Base-by-base conservation (phyloP, 2,113 vertebrate genomes). In the Burhinus oedicnemus region DNA sequence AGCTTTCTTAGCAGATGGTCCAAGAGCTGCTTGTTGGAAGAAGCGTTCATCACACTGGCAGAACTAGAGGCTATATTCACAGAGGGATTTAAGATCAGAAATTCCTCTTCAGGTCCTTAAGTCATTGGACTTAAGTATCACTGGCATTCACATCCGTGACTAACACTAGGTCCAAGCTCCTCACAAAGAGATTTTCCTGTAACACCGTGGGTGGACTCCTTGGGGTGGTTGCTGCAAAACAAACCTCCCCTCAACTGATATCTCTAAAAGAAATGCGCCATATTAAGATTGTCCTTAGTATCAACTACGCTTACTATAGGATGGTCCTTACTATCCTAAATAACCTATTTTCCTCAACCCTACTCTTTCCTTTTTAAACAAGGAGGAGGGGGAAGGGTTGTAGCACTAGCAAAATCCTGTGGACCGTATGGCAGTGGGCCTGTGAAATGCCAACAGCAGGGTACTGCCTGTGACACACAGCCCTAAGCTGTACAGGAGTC, bases 351-450 rank as follows among this genome's bases (percentile, higher is more conserved):
- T 66, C 44, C 40, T 54, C 30, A 32, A 68, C 14, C 9, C 17
- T 23, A 11, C 26, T 36, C 45, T 49, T 77, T 29, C 38, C 9
- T 19, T 68, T 79, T 30, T 38, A 55, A 74, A 44, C 11, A 54
- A 8, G 11, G 5, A 40, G 9, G 15, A 6, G 13, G 66, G 32
- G 15, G 32, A 13, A 45, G 51, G 21, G 15, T 15, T 66, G 13
- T 34, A 54, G 52, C 58, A 44, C 40, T 34, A 49, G 27, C 38
- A 44, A 72, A 64, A 65, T 19, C 11, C 44, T 34, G 18, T 42
- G 58, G 25, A 44, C 42, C 6, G 23, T 45, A 25, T 1, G 1
- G 15, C 0, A 1, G 12, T 8, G 7, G 22, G 45, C 14, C 62
- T 58, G 44, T n/a, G 45, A 65, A 78, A 47, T 23, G 45, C 20